phyloP scores from a whole-genome alignment of 1,140 invertebrate genomes.

The Centruroides vittatus region DNA sequence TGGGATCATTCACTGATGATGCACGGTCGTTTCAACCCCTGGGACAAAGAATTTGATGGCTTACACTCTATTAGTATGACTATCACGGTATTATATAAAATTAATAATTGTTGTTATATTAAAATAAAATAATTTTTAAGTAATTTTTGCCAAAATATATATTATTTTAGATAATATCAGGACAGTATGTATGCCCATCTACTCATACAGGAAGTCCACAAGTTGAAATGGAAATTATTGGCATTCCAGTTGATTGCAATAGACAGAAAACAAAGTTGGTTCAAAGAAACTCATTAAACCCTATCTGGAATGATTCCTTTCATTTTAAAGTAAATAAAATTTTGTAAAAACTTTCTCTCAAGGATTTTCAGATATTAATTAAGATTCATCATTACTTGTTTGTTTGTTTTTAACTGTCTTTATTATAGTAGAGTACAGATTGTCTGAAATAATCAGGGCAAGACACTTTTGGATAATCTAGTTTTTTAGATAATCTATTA shows the following conservation, averaged over 20 bases:
- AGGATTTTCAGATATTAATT: too few relatives aligned
- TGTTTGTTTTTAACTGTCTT: too few relatives aligned
- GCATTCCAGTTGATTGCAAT: conserved; percentile 74
- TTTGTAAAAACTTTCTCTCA: too few relatives aligned
- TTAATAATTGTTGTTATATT: too few relatives aligned
- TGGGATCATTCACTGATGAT: conserved; percentile 82
- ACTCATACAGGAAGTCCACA: conserved; percentile 62
- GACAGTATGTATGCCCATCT: conserved; percentile 69
- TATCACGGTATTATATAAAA: conserved; percentile 39
- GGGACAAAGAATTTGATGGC: conserved; percentile 84
- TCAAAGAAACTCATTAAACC: conserved; percentile 74
- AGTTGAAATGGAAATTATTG: conserved; percentile 80
- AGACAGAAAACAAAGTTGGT: conserved; percentile 77
- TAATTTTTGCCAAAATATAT: too few relatives aligned
- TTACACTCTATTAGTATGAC: conserved; percentile 71
- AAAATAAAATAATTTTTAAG: too few relatives aligned
- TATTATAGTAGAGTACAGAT: too few relatives aligned
- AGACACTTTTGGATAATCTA: too few relatives aligned
- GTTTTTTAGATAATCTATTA: too few relatives aligned
- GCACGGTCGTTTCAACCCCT: conserved; percentile 80
- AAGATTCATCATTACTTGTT: too few relatives aligned
- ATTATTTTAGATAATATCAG: conserved; percentile 51
- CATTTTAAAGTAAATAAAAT: conserved; percentile 48
- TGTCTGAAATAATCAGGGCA: too few relatives aligned
- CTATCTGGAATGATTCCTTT: conserved; percentile 87